Conservation (phyloP, 2,113 vertebrate species). For the Zapornia atra region DNA sequence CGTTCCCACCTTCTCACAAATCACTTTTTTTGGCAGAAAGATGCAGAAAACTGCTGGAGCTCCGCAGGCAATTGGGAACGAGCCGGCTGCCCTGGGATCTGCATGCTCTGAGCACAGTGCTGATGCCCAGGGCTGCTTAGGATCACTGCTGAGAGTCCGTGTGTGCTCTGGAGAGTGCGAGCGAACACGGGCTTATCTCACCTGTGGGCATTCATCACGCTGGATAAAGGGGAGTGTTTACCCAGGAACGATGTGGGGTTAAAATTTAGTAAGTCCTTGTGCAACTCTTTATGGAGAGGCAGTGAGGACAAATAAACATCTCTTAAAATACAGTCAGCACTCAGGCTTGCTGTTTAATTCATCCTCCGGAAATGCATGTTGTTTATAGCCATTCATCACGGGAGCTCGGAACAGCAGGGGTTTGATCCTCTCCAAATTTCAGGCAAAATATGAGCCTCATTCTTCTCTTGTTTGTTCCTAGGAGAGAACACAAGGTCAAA, state of each 20-base stretch:
- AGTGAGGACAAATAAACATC: slow-evolving; percentile 61
- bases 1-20: not conserved
- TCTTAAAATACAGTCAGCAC: not conserved
- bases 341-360: not conserved
- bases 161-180: not conserved
- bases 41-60: not conserved
- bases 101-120: not conserved
- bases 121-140: not conserved
- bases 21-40: not conserved
- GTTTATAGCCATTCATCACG: slow-evolving; percentile 20
- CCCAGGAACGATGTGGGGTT: slow-evolving; percentile 40
- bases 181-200: not conserved
- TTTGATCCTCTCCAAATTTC: slow-evolving; percentile 43
- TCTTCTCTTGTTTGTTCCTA: slow-evolving; percentile 28
- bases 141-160: not conserved
- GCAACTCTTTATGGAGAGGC: slow-evolving; percentile 38
- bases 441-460: not conserved
- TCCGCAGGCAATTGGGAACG: not conserved
- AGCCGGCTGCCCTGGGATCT: not conserved
- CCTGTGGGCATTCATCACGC: fast-evolving
- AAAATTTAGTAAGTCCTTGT: slow-evolving; percentile 46
- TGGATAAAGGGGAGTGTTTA: not conserved
- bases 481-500: slow-evolving; percentile 53
- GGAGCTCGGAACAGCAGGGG: slow-evolving; percentile 20
- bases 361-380: slow-evolving; percentile 6